These are phyloP conservation scores for Neotoma lepida DNA, from an alignment of 2,113 vertebrate genomes.

Conservation along the genomic window DNA sequence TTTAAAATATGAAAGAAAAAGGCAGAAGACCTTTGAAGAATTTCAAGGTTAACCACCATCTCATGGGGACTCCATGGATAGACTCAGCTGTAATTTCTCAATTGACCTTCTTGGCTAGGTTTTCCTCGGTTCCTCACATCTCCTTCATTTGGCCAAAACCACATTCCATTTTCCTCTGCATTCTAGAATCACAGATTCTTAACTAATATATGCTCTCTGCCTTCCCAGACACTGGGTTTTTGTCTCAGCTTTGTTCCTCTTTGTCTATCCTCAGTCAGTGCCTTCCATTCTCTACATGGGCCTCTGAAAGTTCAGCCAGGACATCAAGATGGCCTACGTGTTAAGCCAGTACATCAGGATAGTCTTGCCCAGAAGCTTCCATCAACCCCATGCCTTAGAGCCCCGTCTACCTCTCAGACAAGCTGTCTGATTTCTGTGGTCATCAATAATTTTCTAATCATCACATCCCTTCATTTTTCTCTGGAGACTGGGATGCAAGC, in stretches of 20 bases:
- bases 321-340: not conserved
- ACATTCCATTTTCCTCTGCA: not conserved
- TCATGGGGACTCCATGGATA: not conserved
- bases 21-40: not conserved
- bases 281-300: not conserved
- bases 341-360: not conserved
- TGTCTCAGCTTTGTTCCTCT: not conserved
- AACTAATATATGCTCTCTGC: not conserved
- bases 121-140: not conserved
- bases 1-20: constrained; percentile 3
- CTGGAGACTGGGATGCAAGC: constrained; percentile 30
- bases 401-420: not conserved
- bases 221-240: not conserved
- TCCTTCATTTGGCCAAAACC: not conserved
- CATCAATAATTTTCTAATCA: constrained; percentile 67
- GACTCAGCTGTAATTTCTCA: not conserved
- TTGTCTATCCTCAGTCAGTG: not conserved
- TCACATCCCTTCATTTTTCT: constrained; percentile 50
- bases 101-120: not conserved
- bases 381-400: not conserved
- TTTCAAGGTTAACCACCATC: not conserved
- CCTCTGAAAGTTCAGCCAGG: not conserved
- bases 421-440: constrained; percentile 18
- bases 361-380: not conserved
- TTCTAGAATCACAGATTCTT: not conserved